Base-by-base conservation (phyloP, 1,140 invertebrate species). In the Drosophila ironensis region DNA sequence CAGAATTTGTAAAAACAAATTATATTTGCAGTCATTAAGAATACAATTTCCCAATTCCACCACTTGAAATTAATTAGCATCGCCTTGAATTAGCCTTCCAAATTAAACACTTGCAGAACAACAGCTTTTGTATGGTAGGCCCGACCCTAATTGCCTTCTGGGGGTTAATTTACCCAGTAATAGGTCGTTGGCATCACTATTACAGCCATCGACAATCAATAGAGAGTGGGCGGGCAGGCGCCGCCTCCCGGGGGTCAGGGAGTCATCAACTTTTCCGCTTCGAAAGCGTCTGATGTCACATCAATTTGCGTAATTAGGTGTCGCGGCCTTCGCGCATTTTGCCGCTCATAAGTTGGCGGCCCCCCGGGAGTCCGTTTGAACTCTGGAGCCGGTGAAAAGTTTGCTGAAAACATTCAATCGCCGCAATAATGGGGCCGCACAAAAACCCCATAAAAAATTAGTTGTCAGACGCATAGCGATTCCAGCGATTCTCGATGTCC, bases 271-370 rank as follows among this genome's bases (percentile, higher is more conserved):
- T 38, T 47, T 47, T 20, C 5, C n/a, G 17, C 12, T 22, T 8
- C 16, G 9, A 38, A 22, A 28, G n/a, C 22, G 22, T 8, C 30
- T 61, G 41, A 61, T 61, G 59, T 63, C 56, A 24, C 56, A 61
- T 61, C 59, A 63, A 63, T 63, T 63, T 61, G 56, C 54, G 30
- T 63, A 63, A 63, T 63, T 61, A 63, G 59, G 24, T 63, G 59
- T 60, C 59, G 22, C 19, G 54, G 22, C 51, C 56, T 30, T 59
- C 24, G 37, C 35, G 17, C 54, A 41, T 14, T 30, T 37, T 12
- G 22, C 16, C 22, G 14, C 12, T 11, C 11, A 24, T 28, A 41
- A 40, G 51, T 38, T 38, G 38, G 17, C 24, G n/a, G 14, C 30
- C 59, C 56, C 57, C 19, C 41, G 51, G 59, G 41, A 47, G 2